Evolutionary conservation across 2,888 invertebrate species (phyloP).

Genomic region (Pachydiplax longipennis): DNA sequence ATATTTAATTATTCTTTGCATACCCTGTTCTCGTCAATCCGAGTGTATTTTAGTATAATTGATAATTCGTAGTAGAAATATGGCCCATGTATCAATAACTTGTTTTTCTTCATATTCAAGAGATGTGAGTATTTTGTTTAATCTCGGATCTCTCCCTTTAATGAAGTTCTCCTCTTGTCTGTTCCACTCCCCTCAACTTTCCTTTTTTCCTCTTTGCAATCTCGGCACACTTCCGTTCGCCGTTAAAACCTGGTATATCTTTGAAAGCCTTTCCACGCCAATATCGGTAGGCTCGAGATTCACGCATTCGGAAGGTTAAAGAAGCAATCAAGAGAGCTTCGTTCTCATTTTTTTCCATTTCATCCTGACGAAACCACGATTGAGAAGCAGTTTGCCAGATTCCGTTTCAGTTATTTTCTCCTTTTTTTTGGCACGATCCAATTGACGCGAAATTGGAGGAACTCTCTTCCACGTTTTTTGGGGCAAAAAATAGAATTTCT

Average conservation of each 20-base stretch:
- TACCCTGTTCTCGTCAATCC: too few relatives aligned
- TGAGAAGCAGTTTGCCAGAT: background rate
- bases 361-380: background rate
- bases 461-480: too few relatives aligned
- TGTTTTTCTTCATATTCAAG: too few relatives aligned
- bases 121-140: too few relatives aligned
- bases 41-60: too few relatives aligned
- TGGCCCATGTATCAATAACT: too few relatives aligned
- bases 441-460: too few relatives aligned
- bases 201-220: background rate
- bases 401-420: background rate
- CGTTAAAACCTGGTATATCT: background rate
- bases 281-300: background rate
- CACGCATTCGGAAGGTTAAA: background rate
- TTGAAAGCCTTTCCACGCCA: background rate
- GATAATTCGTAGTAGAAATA: too few relatives aligned
- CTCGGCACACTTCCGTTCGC: background rate
- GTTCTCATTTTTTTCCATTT: background rate
- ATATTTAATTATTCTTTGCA: too few relatives aligned
- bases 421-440: background rate
- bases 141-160: too few relatives aligned
- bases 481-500: too few relatives aligned
- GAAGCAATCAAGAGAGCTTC: background rate
- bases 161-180: background rate
- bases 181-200: background rate